A percentile compares a stretch with the other conserved stretches of the same genome.
Evolutionary conservation across 2,113 vertebrate genomes (phyloP).

Genomic region (Tauraco erythrolophus): DNA sequence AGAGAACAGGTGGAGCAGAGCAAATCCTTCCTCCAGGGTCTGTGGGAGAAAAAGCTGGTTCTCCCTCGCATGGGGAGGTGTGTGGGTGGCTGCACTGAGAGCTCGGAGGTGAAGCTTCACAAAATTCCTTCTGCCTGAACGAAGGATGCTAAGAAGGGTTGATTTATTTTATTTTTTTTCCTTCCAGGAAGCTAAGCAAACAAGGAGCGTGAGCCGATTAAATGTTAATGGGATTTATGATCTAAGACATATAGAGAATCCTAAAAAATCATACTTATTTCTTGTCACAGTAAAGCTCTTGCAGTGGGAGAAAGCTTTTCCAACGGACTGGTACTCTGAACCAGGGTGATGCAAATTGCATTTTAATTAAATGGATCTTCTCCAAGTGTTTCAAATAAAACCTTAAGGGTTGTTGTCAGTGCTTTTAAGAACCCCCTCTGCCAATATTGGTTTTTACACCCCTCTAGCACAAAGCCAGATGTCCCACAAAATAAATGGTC

Average conservation of each 20-base stretch:
- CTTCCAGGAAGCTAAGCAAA: slow-evolving; percentile 1
- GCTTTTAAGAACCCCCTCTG: neutral
- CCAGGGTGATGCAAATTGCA: neutral
- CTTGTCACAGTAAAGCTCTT: neutral
- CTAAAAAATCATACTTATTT: neutral
- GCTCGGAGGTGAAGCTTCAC: neutral
- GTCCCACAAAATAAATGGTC: neutral
- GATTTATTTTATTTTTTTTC: neutral
- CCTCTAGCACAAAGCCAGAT: neutral
- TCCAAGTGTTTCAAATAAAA: neutral
- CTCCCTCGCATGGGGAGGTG: fast-evolving
- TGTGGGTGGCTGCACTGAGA: neutral
- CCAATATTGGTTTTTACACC: neutral
- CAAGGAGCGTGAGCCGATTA: neutral
- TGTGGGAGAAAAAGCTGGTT: fast-evolving
- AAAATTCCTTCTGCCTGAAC: slow-evolving; percentile 7
- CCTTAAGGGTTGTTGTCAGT: neutral
- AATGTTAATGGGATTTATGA: slow-evolving; percentile 21
- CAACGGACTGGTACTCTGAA: neutral
- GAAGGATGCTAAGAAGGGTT: neutral
- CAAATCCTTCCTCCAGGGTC: neutral
- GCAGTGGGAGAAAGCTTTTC: neutral
- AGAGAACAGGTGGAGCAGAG: neutral
- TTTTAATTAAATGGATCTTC: neutral
- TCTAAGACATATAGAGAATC: neutral